These are phyloP conservation scores for Oscheius sp. DNA, from an alignment of 2,888 invertebrate species.

Conservation along the genomic window DNA sequence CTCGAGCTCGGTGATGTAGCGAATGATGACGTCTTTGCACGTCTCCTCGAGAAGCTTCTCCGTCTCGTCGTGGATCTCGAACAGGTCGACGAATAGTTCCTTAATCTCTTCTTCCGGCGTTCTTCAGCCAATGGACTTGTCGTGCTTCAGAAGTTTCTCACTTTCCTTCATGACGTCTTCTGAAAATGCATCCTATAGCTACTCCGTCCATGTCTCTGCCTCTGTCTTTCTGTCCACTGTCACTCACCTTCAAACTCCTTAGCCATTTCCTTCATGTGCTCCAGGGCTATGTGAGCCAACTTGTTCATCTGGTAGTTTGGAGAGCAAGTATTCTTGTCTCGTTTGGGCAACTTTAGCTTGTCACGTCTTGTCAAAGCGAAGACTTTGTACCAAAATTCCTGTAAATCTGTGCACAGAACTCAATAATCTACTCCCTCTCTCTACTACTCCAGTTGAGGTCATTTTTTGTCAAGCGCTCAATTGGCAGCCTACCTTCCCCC, in stretches of 20 bases:
- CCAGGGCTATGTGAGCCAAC: not conserved
- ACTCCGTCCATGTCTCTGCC: not conserved
- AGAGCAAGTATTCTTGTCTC: not conserved
- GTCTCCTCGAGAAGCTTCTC: too few relatives aligned
- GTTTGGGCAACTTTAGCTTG: not conserved
- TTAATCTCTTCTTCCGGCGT: not conserved
- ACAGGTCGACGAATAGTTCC: not conserved
- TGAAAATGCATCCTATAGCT: too few relatives aligned
- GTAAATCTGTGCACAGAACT: too few relatives aligned
- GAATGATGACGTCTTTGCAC: too few relatives aligned
- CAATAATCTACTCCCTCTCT: not conserved
- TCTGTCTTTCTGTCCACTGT: not conserved
- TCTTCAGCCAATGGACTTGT: too few relatives aligned
- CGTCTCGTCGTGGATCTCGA: not conserved
- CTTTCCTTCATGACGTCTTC: too few relatives aligned
- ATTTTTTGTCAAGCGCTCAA: slow-evolving; percentile 21
- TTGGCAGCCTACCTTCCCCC: slow-evolving; percentile 5
- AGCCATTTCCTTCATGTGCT: too few relatives aligned
- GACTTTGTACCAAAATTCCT: not conserved
- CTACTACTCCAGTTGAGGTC: slow-evolving; percentile 23
- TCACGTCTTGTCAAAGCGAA: not conserved
- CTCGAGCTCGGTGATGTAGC: not conserved
- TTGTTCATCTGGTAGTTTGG: not conserved
- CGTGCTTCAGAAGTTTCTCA: too few relatives aligned
- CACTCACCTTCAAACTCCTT: not conserved